Evolutionary conservation across 1,140 invertebrate genomes (phyloP).

Genomic region (Adoxophyes honmai): DNA sequence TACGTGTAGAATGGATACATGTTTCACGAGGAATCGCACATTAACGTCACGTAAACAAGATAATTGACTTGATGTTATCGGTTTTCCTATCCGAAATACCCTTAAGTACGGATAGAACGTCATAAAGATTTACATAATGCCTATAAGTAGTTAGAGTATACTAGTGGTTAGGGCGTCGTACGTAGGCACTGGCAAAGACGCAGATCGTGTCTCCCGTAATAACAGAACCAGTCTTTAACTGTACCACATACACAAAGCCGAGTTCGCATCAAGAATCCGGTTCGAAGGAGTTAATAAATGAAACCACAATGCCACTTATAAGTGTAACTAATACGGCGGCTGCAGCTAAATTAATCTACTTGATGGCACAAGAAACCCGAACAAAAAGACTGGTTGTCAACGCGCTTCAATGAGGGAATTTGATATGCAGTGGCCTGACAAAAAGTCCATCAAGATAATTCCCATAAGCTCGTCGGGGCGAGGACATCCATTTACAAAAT

Average conservation of each 20-base stretch:
- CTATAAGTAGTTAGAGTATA: no score
- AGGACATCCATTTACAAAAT: slow-evolving; percentile 43
- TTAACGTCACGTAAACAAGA: no score
- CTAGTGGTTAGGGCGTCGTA: no score
- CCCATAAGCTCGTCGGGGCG: slow-evolving; percentile 6
- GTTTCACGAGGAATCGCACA: no score
- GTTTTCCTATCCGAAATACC: no score
- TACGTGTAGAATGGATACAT: no score
- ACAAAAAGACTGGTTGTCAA: not conserved
- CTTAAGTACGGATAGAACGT: no score
- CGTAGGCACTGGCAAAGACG: no score
- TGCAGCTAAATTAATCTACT: slow-evolving; percentile 9
- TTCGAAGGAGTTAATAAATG: slow-evolving; percentile 2
- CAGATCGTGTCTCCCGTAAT: no score
- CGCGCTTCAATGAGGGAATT: slow-evolving; percentile 4
- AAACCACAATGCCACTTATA: slow-evolving; percentile 1
- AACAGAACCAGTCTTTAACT: no score
- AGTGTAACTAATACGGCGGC: not conserved
- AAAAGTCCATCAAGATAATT: slow-evolving; percentile 15
- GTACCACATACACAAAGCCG: not conserved
- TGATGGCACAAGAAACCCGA: not conserved
- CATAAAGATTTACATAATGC: no score
- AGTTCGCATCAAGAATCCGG: slow-evolving; percentile 1
- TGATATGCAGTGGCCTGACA: not conserved
- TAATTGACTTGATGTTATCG: no score